Evolutionary conservation across 2,797 vertebrate species (phyloP).

Genomic region (Chaetophractus vellerosus): DNA sequence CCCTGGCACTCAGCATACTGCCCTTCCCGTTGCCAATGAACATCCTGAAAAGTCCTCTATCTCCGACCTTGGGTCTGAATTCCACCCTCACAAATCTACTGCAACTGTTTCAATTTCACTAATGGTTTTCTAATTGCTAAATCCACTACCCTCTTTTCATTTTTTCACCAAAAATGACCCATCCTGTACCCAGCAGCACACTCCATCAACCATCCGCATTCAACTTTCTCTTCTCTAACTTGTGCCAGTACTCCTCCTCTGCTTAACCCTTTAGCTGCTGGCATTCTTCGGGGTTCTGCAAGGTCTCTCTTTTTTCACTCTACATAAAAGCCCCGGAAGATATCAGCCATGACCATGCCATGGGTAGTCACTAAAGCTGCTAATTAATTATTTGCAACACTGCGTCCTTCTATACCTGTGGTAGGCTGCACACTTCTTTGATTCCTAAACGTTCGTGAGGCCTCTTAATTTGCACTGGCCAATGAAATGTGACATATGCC

Average conservation of each 20-base stretch:
- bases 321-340: neutral
- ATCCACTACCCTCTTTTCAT: neutral
- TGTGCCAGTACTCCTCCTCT: neutral
- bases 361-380: neutral
- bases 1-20: too few relatives aligned
- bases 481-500: accelerated
- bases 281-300: neutral
- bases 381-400: neutral
- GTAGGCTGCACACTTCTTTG: neutral
- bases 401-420: neutral
- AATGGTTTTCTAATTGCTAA: neutral
- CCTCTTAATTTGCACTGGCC: neutral
- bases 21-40: neutral
- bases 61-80: neutral
- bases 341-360: too few relatives aligned
- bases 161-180: neutral
- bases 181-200: too few relatives aligned
- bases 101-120: too few relatives aligned
- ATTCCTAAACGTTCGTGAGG: neutral
- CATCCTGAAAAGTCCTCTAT: accelerated
- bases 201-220: neutral
- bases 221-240: neutral
- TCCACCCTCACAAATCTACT: neutral
- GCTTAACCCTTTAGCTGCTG: neutral
- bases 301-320: too few relatives aligned